Conservation (phyloP, 2,113 vertebrate genomes). For the Illadopsis cleaveri region DNA sequence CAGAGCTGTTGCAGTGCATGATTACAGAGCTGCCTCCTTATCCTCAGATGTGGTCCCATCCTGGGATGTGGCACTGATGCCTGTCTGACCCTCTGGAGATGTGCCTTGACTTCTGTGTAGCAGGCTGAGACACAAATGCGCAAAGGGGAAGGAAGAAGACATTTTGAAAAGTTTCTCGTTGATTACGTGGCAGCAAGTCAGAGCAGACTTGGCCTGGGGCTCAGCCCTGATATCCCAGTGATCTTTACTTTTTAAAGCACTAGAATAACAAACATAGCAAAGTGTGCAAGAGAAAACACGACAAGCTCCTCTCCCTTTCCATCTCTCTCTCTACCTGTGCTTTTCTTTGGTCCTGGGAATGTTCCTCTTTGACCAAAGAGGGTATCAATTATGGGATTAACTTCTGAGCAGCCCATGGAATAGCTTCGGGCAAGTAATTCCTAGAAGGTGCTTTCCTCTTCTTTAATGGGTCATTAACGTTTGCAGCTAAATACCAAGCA, state of each 20-base stretch:
- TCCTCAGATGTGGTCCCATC: not conserved
- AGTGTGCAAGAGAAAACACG: not conserved
- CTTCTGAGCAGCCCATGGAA: not conserved
- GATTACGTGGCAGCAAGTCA: not conserved
- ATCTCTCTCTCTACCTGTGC: not conserved
- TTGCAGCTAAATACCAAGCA: not conserved
- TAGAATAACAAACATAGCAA: not conserved
- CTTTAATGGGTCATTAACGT: not conserved
- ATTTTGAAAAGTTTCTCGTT: not conserved
- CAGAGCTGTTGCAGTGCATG: too few species aligned
- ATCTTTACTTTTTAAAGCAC: not conserved
- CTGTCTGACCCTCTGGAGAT: not conserved
- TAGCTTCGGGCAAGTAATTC: not conserved
- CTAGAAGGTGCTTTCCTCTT: not conserved
- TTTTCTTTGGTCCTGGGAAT: not conserved
- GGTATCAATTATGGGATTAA: not conserved
- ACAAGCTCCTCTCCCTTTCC: not conserved
- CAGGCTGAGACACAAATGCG: not conserved
- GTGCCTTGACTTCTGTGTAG: not conserved
- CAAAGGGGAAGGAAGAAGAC: not conserved
- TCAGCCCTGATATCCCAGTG: not conserved
- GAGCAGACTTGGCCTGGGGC: not conserved
- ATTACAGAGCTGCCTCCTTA: accelerated
- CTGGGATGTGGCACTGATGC: not conserved
- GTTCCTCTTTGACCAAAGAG: not conserved